Evolutionary conservation across 2,888 invertebrate genomes (phyloP).

Genomic region (Alitta virens): DNA sequence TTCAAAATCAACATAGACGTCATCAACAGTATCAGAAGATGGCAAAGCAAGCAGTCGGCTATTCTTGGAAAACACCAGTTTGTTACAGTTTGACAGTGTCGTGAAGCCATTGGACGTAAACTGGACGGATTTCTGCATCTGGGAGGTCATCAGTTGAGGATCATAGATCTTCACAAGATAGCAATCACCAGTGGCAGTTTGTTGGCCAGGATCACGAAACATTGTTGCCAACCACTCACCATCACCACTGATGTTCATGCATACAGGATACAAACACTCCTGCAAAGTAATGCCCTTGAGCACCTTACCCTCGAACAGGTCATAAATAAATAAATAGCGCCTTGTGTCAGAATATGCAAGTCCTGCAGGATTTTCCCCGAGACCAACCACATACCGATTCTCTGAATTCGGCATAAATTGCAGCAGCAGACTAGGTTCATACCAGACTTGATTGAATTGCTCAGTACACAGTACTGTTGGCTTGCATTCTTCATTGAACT

Average conservation of each 20-base stretch:
- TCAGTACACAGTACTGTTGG: background rate
- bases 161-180: conserved; percentile 8
- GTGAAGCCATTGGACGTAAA: conserved; percentile 11
- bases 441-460: background rate
- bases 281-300: conserved; percentile 1
- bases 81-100: conserved; percentile 9
- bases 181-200: conserved; percentile 1
- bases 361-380: conserved; percentile 7
- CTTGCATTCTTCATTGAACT: conserved; percentile 4
- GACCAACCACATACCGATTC: background rate
- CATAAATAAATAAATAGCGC: conserved; percentile 8
- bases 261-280: conserved; percentile 11
- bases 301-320: background rate
- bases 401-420: background rate
- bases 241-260: conserved; percentile 1
- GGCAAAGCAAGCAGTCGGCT: conserved; percentile 4
- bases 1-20: conserved; percentile 3
- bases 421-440: conserved; percentile 5
- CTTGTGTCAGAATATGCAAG: conserved; percentile 8
- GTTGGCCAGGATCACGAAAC: conserved; percentile 6
- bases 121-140: background rate
- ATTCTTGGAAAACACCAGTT: conserved; percentile 11
- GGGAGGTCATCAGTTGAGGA: background rate
- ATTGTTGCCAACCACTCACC: conserved; percentile 10
- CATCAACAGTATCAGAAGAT: conserved; percentile 2